Evolutionary conservation across 2,797 vertebrate genomes (phyloP), one percentile per base, ranked within the genome.

Genomic region (Petrocephalus sullivani): DNA sequence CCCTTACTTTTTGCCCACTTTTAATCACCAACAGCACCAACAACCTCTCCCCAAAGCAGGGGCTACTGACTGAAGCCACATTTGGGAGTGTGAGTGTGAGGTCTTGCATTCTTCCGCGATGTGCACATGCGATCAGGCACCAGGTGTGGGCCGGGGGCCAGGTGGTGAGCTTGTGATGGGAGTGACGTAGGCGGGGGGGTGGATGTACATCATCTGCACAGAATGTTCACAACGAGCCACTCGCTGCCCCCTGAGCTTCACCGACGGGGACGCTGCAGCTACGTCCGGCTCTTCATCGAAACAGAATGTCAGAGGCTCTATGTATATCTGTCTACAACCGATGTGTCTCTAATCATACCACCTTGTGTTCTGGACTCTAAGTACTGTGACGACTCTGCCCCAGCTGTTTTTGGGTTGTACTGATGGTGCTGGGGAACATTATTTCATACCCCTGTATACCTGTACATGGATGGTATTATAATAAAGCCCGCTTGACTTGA

Each of bases 121-220:
- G 61, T 14, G 56, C 78, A 21, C 33, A 57, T 23, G 51, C 86
- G 86, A 6, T 21, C 33, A 9, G 14, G 75, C 71, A 61, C 86
- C 89, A 91, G 87, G 89, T 92, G 88, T 75, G 87, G 87, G 89
- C 87, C 78, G 37, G 51, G 87, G 85, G 90, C 88, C 90, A 90
- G 86, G 83, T 78, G 87, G 60, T 61, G 88, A 89, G 89, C 88
- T 86, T 88, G 90, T 87, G 64, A 67, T 67, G 89, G 87, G 78
- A 90, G 89, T 89, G 87, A 75, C 56, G 56, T 37, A 37, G 84
- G 12, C 3, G 14, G 64, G 46, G 61, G 23, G 12, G 4, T 14
- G 23, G 67, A 33, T 71, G 53, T 21, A 8, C 19, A 4, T 82
- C 46, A 49, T 54, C 51, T 46, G n/a, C 81, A 33, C 84, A 84